These are phyloP conservation scores for Meloidogyne hapla DNA, from an alignment of 1,140 invertebrate genomes.

Conservation along the genomic window DNA sequence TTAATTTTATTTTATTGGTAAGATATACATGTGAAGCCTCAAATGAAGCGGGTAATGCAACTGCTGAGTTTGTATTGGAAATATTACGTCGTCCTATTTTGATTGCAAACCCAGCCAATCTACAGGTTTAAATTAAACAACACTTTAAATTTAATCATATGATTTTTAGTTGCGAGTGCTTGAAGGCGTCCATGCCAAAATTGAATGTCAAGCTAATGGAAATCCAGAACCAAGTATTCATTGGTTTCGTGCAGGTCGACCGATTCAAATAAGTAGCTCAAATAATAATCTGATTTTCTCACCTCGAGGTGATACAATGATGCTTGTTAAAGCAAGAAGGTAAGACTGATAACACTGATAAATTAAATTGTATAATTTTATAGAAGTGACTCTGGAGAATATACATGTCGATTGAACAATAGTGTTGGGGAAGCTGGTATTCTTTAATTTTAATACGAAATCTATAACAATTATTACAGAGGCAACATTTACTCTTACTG, in stretches of 20 bases:
- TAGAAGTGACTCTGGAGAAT: slow-evolving; percentile 41
- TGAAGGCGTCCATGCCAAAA: slow-evolving; percentile 52
- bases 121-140: not conserved
- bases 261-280: slow-evolving; percentile 32
- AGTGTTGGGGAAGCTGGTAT: slow-evolving; percentile 50
- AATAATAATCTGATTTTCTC: slow-evolving; percentile 58
- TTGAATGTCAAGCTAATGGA: slow-evolving; percentile 59
- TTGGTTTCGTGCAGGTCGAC: slow-evolving; percentile 56
- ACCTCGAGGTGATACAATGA: slow-evolving; percentile 63
- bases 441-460: too few relatives aligned
- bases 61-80: slow-evolving; percentile 57
- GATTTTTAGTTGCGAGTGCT: slow-evolving; percentile 45
- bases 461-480: slow-evolving; percentile 31
- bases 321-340: slow-evolving; percentile 65
- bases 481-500: slow-evolving; percentile 46
- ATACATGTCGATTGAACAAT: slow-evolving; percentile 68
- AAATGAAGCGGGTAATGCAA: slow-evolving; percentile 56
- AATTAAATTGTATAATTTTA: not conserved
- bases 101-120: not conserved
- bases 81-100: slow-evolving; percentile 35
- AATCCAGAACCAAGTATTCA: slow-evolving; percentile 53
- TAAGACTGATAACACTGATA: slow-evolving; percentile 64
- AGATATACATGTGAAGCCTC: slow-evolving; percentile 50
- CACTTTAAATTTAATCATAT: slow-evolving; percentile 22
- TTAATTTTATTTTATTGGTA: not conserved